Evolutionary conservation across 2,797 vertebrate genomes (phyloP).

Genomic region (Vespertilio murinus): DNA sequence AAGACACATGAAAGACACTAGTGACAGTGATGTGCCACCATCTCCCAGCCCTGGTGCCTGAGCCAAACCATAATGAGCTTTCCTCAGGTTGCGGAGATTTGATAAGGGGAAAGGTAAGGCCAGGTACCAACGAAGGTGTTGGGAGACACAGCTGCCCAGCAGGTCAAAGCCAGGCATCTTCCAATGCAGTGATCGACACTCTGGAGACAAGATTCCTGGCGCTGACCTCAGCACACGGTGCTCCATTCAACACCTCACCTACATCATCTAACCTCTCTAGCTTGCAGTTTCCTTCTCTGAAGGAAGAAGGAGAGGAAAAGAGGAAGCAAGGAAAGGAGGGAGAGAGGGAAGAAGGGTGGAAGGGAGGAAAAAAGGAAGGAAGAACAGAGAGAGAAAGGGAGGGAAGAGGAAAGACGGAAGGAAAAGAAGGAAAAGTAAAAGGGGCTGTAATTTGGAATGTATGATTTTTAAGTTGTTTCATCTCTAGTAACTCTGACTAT

Average conservation of each 20-base stretch:
- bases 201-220: background rate
- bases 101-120: rapidly evolving
- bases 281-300: background rate
- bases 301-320: background rate
- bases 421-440: background rate
- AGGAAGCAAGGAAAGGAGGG: background rate
- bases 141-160: background rate
- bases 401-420: too few species aligned
- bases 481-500: background rate
- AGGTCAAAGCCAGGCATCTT: background rate
- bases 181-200: background rate
- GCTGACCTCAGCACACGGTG: background rate
- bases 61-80: background rate
- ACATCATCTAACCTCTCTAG: background rate
- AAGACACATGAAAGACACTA: background rate
- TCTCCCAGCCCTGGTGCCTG: background rate
- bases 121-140: background rate
- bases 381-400: background rate
- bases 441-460: background rate
- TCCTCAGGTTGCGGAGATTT: background rate
- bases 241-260: background rate
- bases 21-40: background rate
- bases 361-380: too few species aligned
- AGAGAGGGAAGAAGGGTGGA: rapidly evolving
- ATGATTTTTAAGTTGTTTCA: background rate